phyloP scores from a whole-genome alignment of 2,797 vertebrate species.

The Labeo calbasu region DNA sequence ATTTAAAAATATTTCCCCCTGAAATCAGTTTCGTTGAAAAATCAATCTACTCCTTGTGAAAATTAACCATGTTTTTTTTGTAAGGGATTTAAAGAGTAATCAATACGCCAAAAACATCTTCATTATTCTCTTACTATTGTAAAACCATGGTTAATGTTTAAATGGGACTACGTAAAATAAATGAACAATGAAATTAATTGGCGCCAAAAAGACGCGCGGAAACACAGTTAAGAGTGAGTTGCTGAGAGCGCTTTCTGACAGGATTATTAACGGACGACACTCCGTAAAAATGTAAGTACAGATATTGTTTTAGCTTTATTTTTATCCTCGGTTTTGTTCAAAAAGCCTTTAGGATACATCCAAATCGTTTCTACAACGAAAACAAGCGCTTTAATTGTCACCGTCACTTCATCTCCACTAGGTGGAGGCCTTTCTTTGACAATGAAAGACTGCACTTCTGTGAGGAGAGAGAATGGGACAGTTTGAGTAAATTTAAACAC shows the following conservation, averaged over 20 bases:
- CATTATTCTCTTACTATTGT: too few relatives aligned
- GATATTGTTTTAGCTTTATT: background rate
- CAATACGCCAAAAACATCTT: too few relatives aligned
- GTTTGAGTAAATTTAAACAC: background rate
- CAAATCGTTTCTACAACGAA: background rate
- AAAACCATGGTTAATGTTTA: too few relatives aligned
- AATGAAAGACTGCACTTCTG: background rate
- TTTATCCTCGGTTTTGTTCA: background rate
- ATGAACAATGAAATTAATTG: background rate
- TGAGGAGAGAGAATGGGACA: background rate
- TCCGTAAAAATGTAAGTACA: background rate
- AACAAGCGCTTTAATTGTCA: background rate
- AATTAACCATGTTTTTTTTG: too few relatives aligned
- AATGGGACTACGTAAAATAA: background rate
- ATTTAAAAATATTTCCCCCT: too few relatives aligned
- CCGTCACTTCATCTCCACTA: background rate
- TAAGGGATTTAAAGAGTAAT: too few relatives aligned
- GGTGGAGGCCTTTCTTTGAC: conserved; percentile 17
- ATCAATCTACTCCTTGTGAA: too few relatives aligned
- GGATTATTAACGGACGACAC: background rate
- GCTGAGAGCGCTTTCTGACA: background rate
- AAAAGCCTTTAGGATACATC: background rate
- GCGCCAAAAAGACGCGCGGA: background rate
- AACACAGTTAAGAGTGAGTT: background rate
- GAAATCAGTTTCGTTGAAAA: too few relatives aligned